Percentiles rank a stretch among this genome's conserved stretches.
Conservation (phyloP, 1,140 invertebrate genomes). For the Theocolax elegans region DNA sequence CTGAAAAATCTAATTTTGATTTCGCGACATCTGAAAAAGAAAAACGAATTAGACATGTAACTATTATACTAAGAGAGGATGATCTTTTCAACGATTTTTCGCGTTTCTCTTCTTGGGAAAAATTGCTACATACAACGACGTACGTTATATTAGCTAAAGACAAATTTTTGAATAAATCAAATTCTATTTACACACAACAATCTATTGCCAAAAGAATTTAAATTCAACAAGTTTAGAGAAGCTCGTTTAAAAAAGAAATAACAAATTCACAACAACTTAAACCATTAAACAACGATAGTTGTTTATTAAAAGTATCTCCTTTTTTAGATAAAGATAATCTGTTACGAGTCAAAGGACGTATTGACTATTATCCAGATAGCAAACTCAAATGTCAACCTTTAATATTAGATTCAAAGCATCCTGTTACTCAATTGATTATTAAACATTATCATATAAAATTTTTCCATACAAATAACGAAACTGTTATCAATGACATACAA, state of each 20-base stretch:
- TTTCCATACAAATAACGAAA: constrained; percentile 34
- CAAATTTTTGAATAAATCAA: background rate
- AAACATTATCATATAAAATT: constrained; percentile 33
- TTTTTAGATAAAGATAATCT: background rate
- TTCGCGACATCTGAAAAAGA: no score
- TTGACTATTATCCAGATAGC: background rate
- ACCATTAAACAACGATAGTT: background rate
- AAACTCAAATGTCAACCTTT: background rate
- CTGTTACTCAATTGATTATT: constrained; percentile 12
- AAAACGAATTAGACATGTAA: no score
- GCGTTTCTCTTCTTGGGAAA: background rate
- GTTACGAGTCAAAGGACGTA: background rate
- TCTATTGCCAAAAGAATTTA: background rate
- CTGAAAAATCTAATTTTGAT: background rate
- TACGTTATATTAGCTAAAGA: background rate
- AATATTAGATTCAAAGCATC: constrained; percentile 4
- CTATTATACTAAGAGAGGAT: no score
- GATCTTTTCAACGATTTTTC: background rate
- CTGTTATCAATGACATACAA: constrained; percentile 37
- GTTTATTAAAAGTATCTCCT: background rate
- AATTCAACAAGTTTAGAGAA: background rate
- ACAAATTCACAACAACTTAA: background rate
- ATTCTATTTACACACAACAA: no score
- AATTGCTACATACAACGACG: background rate
- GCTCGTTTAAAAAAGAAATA: background rate